Evolutionary conservation across 2,113 vertebrate species (phyloP).

Genomic region (Isichthys henryi): DNA sequence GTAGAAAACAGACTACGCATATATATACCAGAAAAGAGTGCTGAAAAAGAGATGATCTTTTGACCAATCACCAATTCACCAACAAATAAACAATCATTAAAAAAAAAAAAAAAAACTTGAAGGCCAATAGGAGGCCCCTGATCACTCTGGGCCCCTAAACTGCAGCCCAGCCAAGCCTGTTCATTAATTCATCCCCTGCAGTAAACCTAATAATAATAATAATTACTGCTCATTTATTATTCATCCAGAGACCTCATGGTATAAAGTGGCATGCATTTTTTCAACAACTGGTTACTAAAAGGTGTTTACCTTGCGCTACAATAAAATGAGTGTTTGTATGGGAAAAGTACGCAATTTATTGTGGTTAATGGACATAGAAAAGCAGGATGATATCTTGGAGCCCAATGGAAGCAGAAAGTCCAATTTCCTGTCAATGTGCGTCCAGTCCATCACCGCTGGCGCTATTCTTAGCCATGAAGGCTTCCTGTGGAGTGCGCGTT

Average conservation of each 20-base stretch:
- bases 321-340: not conserved
- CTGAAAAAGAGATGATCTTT: not conserved
- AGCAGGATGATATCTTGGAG: conserved; percentile 15
- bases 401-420: conserved; percentile 24
- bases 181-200: not conserved
- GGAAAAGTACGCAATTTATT: conserved; percentile 12
- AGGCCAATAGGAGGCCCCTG: not conserved
- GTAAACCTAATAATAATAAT: not conserved
- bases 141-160: not conserved
- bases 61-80: not conserved
- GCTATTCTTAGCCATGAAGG: conserved; percentile 49
- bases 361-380: conserved; percentile 9
- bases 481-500: conserved; percentile 52
- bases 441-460: conserved; percentile 39
- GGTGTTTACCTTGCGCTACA: not conserved
- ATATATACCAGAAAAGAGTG: not conserved
- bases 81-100: not conserved
- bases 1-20: not conserved
- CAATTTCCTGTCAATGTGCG: conserved; percentile 50
- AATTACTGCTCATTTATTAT: not conserved
- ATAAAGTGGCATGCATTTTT: not conserved
- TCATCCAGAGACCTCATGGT: not conserved
- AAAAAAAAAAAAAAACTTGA: not conserved
- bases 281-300: not conserved
- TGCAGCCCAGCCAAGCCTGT: not conserved